Percentiles rank a stretch among this genome's conserved stretches.
Evolutionary conservation across 1,140 invertebrate genomes (phyloP).

Genomic region (Scaptomyza hsui): DNA sequence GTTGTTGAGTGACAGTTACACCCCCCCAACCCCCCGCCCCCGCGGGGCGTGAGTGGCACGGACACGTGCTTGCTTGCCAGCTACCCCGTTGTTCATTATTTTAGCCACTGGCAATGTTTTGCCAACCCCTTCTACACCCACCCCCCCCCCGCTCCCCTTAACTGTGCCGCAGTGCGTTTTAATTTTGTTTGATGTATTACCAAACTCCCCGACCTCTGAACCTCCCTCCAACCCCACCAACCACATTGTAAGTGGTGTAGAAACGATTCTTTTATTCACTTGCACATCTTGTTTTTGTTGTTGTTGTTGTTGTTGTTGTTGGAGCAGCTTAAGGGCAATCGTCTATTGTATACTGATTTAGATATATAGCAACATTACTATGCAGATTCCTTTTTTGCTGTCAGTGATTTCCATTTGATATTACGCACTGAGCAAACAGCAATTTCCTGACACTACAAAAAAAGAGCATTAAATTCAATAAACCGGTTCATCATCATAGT

Average conservation of each 20-base stretch:
- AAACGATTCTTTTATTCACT: slow-evolving; percentile 14
- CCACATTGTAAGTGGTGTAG: slow-evolving; percentile 5
- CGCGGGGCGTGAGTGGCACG: slow-evolving; percentile 10
- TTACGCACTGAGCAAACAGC: slow-evolving; percentile 41
- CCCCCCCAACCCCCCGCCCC: slow-evolving; percentile 8
- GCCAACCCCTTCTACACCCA: slow-evolving; percentile 41
- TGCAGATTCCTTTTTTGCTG: slow-evolving; percentile 60
- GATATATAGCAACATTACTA: slow-evolving; percentile 43
- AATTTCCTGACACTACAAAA: slow-evolving; percentile 58
- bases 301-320: not conserved
- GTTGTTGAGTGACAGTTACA: slow-evolving; percentile 65
- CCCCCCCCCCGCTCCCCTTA: slow-evolving; percentile 1
- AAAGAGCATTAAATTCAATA: slow-evolving; percentile 63
- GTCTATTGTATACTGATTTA: slow-evolving; percentile 32
- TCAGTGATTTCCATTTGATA: slow-evolving; percentile 57
- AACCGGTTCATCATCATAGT: slow-evolving; percentile 35
- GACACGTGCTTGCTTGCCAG: slow-evolving; percentile 19
- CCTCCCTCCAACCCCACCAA: not conserved
- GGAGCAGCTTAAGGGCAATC: slow-evolving; percentile 23
- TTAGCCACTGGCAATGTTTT: slow-evolving; percentile 46
- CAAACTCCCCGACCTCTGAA: slow-evolving; percentile 15
- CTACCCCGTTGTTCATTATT: slow-evolving; percentile 61
- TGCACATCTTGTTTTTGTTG: slow-evolving; percentile 3
- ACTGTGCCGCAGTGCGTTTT: slow-evolving; percentile 57
- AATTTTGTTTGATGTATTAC: slow-evolving; percentile 77